Base-by-base conservation (phyloP, 2,113 vertebrate species). In the Urocitellus parryii region DNA sequence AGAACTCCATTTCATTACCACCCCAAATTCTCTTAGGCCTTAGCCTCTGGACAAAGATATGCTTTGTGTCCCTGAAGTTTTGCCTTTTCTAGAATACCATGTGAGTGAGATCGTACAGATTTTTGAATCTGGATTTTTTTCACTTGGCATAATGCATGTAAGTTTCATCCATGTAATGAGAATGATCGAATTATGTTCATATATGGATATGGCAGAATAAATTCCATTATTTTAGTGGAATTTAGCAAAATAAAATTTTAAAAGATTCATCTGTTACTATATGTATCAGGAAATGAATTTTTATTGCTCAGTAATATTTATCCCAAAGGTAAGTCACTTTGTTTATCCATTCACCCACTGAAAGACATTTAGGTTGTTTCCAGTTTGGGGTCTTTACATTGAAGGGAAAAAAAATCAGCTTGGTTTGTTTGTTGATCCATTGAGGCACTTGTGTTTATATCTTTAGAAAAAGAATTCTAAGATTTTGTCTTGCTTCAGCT, bases 261-360 rank as follows among this genome's bases (percentile, higher is more conserved):
- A 68, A 84, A 88, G 79, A 84, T 32, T 79, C 24, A 90, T 42
- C 53, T 34, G 22, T 90, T 88, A 67, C 17, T 70, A 17, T 70
- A 48, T 53, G 25, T 73, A 84, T 79, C 51, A 89, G n/a, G 72
- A 63, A 90, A 32, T 68, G 74, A 27, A 34, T 53, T 68, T 95
- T 92, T 82, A 88, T 25, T 45, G 45, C 12, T 92, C 84, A 91
- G 74, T 65, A 74, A 63, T 73, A 76, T 88, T 68, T 22, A 61
- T 61, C 58, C 10, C 37, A 63, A 18, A 88, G 4, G 76, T 32
- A 8, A 88, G 22, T 61, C 58, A 61, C 22, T 24, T 61, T 58
- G 56, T 63, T 63, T 63, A 27, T 63, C 24, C 25, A 27, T 63
- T 63, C 61, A 63, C 9, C 24, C 22, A 27, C 24, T 63, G 61